phyloP scores from a whole-genome alignment of 1,140 invertebrate species.

The Drosophila bocki region DNA sequence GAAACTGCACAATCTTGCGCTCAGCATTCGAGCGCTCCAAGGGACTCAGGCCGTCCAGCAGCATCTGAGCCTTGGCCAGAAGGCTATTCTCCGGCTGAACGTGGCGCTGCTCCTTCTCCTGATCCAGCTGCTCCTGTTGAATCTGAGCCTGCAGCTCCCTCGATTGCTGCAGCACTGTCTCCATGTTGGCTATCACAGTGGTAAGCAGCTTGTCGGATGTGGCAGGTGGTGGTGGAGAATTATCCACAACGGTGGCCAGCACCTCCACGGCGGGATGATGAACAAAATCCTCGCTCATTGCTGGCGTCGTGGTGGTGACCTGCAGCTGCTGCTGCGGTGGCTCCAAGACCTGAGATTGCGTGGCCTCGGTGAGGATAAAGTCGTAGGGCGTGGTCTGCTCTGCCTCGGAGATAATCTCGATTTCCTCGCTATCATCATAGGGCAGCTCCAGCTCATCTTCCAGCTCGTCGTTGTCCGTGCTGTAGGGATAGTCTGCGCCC shows the following conservation, averaged over 20 bases:
- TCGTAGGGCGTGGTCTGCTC: slow-evolving; percentile 40
- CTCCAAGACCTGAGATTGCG: slow-evolving; percentile 15
- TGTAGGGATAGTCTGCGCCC: slow-evolving; percentile 70
- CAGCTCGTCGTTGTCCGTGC: slow-evolving; percentile 64
- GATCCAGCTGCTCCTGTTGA: slow-evolving; percentile 43
- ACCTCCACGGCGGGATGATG: slow-evolving; percentile 2
- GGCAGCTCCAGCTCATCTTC: slow-evolving; percentile 50
- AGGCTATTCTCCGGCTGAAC: slow-evolving; percentile 26
- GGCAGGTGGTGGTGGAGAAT: not conserved
- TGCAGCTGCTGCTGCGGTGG: slow-evolving; percentile 44
- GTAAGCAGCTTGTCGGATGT: slow-evolving; percentile 58
- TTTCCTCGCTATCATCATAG: slow-evolving; percentile 49
- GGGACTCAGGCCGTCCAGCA: slow-evolving; percentile 63
- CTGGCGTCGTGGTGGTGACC: slow-evolving; percentile 53
- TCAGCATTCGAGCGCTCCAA: slow-evolving; percentile 57
- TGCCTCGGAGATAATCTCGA: slow-evolving; percentile 53
- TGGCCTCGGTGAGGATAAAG: slow-evolving; percentile 27
- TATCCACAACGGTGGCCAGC: not conserved
- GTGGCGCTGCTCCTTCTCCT: slow-evolving; percentile 36
- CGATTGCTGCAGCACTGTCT: slow-evolving; percentile 73
- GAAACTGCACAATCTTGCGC: slow-evolving; percentile 75
- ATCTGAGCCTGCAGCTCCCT: slow-evolving; percentile 45
- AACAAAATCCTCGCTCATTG: slow-evolving; percentile 18
- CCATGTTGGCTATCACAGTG: slow-evolving; percentile 72
- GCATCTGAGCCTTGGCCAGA: slow-evolving; percentile 66